Percentiles rank a stretch among this genome's conserved stretches.
Conservation (phyloP, 2,888 invertebrate genomes). For the Macropis europaea region DNA sequence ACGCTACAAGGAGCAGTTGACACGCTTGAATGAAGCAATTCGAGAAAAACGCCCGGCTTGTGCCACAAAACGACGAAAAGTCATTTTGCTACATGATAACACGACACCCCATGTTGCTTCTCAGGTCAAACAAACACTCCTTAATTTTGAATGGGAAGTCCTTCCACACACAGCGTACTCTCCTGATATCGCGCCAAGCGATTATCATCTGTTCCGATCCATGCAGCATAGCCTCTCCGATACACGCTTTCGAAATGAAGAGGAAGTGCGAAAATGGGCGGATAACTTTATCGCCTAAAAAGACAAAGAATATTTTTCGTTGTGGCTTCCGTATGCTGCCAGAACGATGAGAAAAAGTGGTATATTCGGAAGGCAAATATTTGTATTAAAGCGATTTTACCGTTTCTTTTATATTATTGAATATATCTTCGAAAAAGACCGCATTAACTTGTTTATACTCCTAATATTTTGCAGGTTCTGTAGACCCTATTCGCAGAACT, state of each 20-base stretch:
- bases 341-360: too few species aligned
- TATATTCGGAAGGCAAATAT: too few species aligned
- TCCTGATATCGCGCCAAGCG: neutral
- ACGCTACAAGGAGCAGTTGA: neutral
- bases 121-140: too few species aligned
- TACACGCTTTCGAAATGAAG: neutral
- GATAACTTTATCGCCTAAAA: constrained; percentile 4
- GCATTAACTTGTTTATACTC: neutral
- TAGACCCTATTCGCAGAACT: too few species aligned
- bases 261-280: constrained; percentile 13
- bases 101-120: too few species aligned
- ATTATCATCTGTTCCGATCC: constrained; percentile 1
- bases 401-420: neutral
- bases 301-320: neutral
- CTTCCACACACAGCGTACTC: neutral
- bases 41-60: neutral
- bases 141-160: neutral
- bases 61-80: neutral
- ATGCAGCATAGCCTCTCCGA: constrained; percentile 3
- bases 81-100: neutral
- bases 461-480: too few species aligned
- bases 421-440: neutral
- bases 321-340: constrained; percentile 1
- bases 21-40: neutral
- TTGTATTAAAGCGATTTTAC: too few species aligned